A percentile compares a stretch with the other conserved stretches of the same genome.
phyloP scores from a whole-genome alignment of 2,888 invertebrate genomes.

The Phorcus lineatus region DNA sequence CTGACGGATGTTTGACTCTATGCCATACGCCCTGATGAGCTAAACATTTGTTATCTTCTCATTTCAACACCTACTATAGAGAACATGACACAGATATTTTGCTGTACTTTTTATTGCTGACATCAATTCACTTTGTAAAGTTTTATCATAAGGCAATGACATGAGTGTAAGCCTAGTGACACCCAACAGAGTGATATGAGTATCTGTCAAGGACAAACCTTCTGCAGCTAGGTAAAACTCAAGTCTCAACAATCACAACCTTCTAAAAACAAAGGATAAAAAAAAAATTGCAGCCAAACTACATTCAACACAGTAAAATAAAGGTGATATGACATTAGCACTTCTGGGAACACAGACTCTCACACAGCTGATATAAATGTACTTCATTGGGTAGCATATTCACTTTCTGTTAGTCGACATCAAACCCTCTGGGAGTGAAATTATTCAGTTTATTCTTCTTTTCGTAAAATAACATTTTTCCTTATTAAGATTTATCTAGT shows the following conservation, averaged over 20 bases:
- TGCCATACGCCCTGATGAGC: too few species aligned
- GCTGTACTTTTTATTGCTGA: not conserved
- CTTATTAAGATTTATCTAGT: too few species aligned
- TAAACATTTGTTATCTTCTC: too few species aligned
- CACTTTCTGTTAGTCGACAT: too few species aligned
- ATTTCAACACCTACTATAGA: too few species aligned
- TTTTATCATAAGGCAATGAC: constrained; percentile 4
- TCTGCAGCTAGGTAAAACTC: not conserved
- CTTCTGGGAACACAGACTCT: not conserved
- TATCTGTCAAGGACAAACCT: not conserved
- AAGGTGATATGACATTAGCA: constrained; percentile 1
- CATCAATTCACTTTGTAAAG: constrained; percentile 4
- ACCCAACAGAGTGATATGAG: not conserved
- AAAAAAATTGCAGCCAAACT: constrained; percentile 6
- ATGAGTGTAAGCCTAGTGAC: not conserved
- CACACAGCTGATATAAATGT: not conserved
- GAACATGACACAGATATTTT: not conserved
- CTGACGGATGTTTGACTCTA: too few species aligned
- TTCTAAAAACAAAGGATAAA: not conserved
- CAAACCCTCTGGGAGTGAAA: too few species aligned
- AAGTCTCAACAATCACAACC: constrained; percentile 1
- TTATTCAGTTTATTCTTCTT: too few species aligned
- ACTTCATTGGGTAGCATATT: too few species aligned
- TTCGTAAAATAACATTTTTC: too few species aligned
- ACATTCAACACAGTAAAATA: constrained; percentile 10